Evolutionary conservation across 2,797 vertebrate species (phyloP), one percentile per base, ranked within the genome.

Genomic region (Malacoraja senta): DNA sequence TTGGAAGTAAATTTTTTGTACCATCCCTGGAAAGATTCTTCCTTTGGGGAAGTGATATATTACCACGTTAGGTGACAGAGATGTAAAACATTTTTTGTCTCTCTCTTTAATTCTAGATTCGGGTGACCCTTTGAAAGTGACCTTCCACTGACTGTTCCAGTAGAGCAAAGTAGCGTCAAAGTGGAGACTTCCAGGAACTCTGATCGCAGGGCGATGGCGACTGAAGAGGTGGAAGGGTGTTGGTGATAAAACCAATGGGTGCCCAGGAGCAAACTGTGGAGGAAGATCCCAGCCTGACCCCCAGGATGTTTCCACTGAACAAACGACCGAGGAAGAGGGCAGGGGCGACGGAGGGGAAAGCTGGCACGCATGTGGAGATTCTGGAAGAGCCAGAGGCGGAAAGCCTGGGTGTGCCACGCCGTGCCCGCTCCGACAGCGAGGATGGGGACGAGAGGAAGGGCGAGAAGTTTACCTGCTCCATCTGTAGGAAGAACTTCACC

Each of bases 401-500:
- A 58, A 76, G 13, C 0, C 71, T 76, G 1, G 19, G 13, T 1
- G 1, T 21, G 9, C 10, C 38, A 12, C 68, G 29, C 12, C 35
- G 26, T n/a, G 71, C 68, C 35, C 9, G 58, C 3, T 32, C 12
- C 21, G 4, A n/a, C 13, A 35, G 68, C 10, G 68, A 93, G 0
- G 97, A 97, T 68, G 1, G 80, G 3, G 97, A 97, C 26, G 96
- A 96, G 90, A 97, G 98, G 61, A 96, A 95, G 94, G 95, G 96
- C 38, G 94, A 96, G 44, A 97, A 97, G 94, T 98, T 96, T 77
- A 97, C 97, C 96, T 99, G 98, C 93, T 98, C 97, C 93, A 98
- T 99, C 72, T 99, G 99, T 0, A 98, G 98, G 94, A 98, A 98
- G 94, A 98, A 97, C 96, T 99, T 99, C 94, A 98, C 98, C 4